These are phyloP conservation scores for Enteromius radiatus DNA, from an alignment of 2,797 vertebrate genomes.

Conservation along the genomic window DNA sequence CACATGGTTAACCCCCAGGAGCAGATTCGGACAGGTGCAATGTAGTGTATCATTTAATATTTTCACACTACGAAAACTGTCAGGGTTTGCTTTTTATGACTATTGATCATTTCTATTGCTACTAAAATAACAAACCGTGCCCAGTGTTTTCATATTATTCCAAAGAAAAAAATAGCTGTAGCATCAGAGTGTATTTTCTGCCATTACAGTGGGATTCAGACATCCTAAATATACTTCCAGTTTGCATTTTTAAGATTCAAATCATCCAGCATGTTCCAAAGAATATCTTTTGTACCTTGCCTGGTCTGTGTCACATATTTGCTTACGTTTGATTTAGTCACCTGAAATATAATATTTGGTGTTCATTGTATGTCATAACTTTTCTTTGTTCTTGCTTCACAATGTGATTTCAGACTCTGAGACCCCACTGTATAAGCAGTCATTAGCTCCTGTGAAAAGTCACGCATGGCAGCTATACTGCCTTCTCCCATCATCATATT, in stretches of 20 bases:
- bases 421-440: slow-evolving; percentile 5
- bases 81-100: slow-evolving; percentile 15
- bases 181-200: neutral
- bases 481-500: slow-evolving; percentile 29
- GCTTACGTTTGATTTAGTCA: neutral
- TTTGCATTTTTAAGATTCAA: neutral
- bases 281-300: neutral
- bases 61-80: slow-evolving; percentile 27
- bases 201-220: neutral
- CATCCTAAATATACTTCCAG: neutral
- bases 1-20: slow-evolving; percentile 8
- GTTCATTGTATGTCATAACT: neutral
- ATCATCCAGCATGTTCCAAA: neutral
- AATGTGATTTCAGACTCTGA: neutral
- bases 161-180: neutral
- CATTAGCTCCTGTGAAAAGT: slow-evolving; percentile 1
- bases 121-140: slow-evolving; percentile 8
- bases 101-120: slow-evolving; percentile 7
- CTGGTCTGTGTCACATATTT: neutral
- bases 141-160: neutral
- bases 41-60: slow-evolving; percentile 29
- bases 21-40: slow-evolving; percentile 28
- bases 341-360: neutral
- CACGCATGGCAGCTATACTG: slow-evolving; percentile 16
- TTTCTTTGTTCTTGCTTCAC: neutral